Evolutionary conservation across 2,113 vertebrate species (phyloP), one percentile per base, ranked within the genome.

Genomic region (Odontophorus gujanensis): DNA sequence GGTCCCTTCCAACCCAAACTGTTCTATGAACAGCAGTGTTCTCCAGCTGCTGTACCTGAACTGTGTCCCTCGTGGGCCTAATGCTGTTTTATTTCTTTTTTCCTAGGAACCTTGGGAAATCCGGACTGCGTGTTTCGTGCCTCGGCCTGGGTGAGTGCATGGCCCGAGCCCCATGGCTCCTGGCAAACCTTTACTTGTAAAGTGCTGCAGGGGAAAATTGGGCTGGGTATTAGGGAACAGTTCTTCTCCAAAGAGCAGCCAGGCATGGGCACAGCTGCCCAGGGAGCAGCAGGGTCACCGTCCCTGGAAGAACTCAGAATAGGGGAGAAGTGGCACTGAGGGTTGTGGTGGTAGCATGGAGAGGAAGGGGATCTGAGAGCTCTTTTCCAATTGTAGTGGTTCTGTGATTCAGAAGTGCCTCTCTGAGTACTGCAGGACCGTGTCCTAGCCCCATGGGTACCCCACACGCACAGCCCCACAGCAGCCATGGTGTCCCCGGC

Each of bases 101-200:
- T 90, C 97, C 58, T 95, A 99, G 99, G 91, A 99, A 99, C 97
- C 98, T 99, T n/a, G 99, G 99, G 8, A 99, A 99, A 96, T 99
- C 99, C 0, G 99, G 99, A 96, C 98, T 99, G 90, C 97, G 99
- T 97, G 99, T 99, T 80, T 99, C 99, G 3, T 99, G 99, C 95
- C 97, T 99, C 38, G 99, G 99, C 85, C 95, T 99, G 43, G 99
- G 99, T 99, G 96, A 99, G 99, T 99, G 96, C 83, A 30, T 18
- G 28, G 40, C 53, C 30, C 8, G 10, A 62, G 61, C 61, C 36
- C 36, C 16, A 10, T 16, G 14, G 36, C 61, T n/a, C 32, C 32
- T 58, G 55, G 18, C 55, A 58, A 20, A 58, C 18, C 18, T n/a
- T 58, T 21, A 19, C 55, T 32, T 19, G 16, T 32, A 6, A 55